Conservation (phyloP, 2,797 vertebrate genomes). For the Perdix hodgsoniae region DNA sequence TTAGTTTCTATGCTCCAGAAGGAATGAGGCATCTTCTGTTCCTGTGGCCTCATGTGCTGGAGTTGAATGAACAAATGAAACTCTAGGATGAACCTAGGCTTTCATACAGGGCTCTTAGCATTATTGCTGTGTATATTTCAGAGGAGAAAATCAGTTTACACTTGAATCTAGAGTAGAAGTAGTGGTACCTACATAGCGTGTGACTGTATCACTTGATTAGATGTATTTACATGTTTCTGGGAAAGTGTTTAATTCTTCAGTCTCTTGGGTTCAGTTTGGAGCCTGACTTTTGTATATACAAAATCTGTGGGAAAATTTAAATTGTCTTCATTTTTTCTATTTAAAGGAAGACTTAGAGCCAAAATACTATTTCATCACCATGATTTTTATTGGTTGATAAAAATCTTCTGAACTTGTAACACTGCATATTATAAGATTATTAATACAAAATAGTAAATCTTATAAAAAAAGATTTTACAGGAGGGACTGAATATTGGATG, state of each 20-base stretch:
- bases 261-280: background rate
- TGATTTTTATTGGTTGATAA: background rate
- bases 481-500: background rate
- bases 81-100: background rate
- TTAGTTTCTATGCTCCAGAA: background rate
- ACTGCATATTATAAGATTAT: background rate
- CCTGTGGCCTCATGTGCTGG: background rate
- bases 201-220: background rate
- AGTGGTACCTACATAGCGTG: background rate
- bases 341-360: background rate
- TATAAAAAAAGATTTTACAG: background rate
- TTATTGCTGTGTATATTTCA: background rate
- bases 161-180: background rate
- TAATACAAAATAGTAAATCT: background rate
- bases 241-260: background rate
- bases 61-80: accelerated
- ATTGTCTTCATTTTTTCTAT: background rate
- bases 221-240: background rate
- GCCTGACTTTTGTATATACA: background rate
- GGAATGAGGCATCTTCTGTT: background rate
- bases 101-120: background rate
- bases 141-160: background rate
- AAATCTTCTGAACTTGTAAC: background rate
- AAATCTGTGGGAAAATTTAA: conserved; percentile 5
- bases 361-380: conserved; percentile 6